Base-by-base conservation (phyloP, 2,797 vertebrate species). In the Xiphorhynchus erythropygius region DNA sequence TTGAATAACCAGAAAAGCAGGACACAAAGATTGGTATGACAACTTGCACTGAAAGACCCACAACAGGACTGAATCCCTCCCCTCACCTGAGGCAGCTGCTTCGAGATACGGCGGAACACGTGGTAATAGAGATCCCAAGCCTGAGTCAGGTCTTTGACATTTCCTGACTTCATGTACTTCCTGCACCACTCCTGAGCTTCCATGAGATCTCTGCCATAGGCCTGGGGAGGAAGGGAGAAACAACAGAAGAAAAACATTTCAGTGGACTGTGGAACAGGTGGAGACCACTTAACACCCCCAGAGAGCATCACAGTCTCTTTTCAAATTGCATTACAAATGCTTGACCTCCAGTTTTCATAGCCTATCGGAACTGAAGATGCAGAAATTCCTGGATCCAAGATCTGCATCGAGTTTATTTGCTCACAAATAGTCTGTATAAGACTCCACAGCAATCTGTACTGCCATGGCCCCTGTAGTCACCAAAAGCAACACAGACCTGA, bases 61-160 rank as follows among this genome's bases (percentile, higher is more conserved):
- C 41, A 35, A 10, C 13, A 71, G 70, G 56, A 52, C 39, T 68
- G 64, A 27, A 52, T 24, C 33, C 63, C 22, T 28, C 22, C 25
- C 21, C 96, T 55, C 25, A 99, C 99, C 99, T 99, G 99, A 27
- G 99, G 99, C 92, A 99, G 98, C 97, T 99, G 99, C 95, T 99
- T 99, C 70, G 99, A 99, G 96, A 99, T 99, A 14, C 99, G 98
- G 85, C 99, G 98, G 98, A 99, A 99, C 33, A 99, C 99, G 0
- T 99, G 99, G 87, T 99, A 99, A 94, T 99, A 99, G 75, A 99
- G 99, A 92, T 99, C 99, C 99, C 99, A 99, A 76, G 99, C 99
- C 95, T 99, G 99, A 1, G 99, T 99, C 82, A 99, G 98, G 96
- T 99, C 99, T 97, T 99, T 99, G 57, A 99, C 99, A 0, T 99